phyloP scores from a whole-genome alignment of 2,113 vertebrate species.

The Echinops telfairi region DNA sequence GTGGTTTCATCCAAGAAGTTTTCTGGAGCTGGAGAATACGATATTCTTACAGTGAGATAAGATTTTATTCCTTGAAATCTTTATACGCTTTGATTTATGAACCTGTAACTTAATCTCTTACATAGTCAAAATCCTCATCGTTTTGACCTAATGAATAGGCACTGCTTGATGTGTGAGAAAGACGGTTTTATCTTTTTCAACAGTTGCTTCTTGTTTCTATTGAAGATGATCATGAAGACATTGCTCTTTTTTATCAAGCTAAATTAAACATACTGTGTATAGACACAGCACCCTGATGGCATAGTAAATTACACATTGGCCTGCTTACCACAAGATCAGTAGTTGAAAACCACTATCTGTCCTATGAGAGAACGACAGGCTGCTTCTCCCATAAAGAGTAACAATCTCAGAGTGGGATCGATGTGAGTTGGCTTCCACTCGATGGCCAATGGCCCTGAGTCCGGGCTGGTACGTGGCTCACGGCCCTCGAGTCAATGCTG shows the following conservation, averaged over 20 bases:
- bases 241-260: constrained; percentile 38
- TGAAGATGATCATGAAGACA: not conserved
- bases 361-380: too few relatives aligned
- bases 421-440: too few relatives aligned
- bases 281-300: not conserved
- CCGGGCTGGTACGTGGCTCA: too few relatives aligned
- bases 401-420: too few relatives aligned
- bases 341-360: too few relatives aligned
- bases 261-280: not conserved
- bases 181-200: not conserved
- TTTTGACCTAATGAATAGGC: not conserved
- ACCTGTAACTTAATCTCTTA: not conserved
- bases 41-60: constrained; percentile 96
- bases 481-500: too few relatives aligned
- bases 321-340: too few relatives aligned
- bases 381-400: too few relatives aligned
- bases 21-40: constrained; percentile 95
- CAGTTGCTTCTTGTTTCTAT: constrained; percentile 2
- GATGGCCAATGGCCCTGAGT: too few relatives aligned
- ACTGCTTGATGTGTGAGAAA: not conserved
- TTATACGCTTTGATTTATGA: not conserved
- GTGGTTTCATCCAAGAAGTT: constrained; percentile 96
- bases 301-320: too few relatives aligned
- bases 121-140: not conserved
- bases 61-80: not conserved